Evolutionary conservation across 2,888 invertebrate genomes (phyloP).

Genomic region (Neelides folsomi): DNA sequence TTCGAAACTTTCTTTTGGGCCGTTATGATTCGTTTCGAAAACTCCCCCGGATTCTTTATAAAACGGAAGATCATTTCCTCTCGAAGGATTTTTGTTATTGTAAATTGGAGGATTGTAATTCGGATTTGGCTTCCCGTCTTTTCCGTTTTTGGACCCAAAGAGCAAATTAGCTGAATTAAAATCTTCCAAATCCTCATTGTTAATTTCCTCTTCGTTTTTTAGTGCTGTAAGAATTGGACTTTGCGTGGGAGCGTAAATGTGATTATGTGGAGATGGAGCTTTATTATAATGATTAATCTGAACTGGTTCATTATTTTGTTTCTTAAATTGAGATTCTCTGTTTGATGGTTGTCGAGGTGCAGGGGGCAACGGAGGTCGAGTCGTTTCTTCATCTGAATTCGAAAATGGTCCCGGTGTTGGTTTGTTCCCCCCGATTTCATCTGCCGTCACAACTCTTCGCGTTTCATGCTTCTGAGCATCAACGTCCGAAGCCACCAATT

Average conservation of each 20-base stretch:
- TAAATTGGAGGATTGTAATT: no score
- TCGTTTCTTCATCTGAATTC: not conserved
- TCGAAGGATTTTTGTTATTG: no score
- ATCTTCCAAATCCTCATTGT: slow-evolving; percentile 28
- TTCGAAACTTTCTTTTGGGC: slow-evolving; percentile 6
- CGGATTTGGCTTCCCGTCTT: not conserved
- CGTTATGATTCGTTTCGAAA: slow-evolving; percentile 19
- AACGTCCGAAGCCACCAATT: not conserved
- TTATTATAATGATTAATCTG: not conserved
- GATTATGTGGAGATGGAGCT: slow-evolving; percentile 25
- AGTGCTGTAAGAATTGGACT: slow-evolving; percentile 18
- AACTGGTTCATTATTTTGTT: no score
- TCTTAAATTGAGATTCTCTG: no score
- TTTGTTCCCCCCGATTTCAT: slow-evolving; percentile 27
- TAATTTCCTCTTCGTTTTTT: slow-evolving; percentile 23
- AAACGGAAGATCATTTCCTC: slow-evolving; percentile 24
- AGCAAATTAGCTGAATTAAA: slow-evolving; percentile 21
- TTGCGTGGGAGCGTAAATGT: slow-evolving; percentile 29
- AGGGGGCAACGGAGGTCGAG: slow-evolving; percentile 9
- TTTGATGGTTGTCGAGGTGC: no score
- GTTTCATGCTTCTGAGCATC: slow-evolving; percentile 11
- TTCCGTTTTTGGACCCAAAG: slow-evolving; percentile 23
- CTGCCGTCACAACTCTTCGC: slow-evolving; percentile 26
- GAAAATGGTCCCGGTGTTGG: slow-evolving; percentile 29
- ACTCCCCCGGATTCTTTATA: slow-evolving; percentile 31